A percentile compares a stretch with the other conserved stretches of the same genome.
These are phyloP conservation scores for Zele albiditarsus DNA, from an alignment of 2,888 invertebrate genomes.

Conservation along the genomic window DNA sequence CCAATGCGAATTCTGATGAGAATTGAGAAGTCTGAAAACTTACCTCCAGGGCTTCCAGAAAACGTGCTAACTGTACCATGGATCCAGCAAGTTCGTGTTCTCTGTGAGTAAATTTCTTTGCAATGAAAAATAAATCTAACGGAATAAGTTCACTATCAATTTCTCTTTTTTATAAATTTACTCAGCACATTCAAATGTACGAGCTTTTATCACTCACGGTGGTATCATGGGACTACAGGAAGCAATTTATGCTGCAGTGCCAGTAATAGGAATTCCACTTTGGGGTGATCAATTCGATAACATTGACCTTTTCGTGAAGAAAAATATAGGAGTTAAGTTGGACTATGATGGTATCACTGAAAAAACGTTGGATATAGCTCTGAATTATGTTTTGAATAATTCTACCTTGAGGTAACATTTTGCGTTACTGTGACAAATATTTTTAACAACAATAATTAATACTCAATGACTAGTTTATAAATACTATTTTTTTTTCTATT, in stretches of 20 bases:
- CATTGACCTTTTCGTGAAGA: conserved; percentile 37
- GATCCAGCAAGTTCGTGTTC: conserved; percentile 59
- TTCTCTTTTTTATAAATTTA: background rate
- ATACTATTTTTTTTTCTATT: background rate
- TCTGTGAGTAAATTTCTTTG: conserved; percentile 52
- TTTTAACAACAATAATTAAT: too few species aligned
- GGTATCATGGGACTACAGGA: conserved; percentile 61
- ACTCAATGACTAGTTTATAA: too few species aligned
- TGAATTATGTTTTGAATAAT: conserved; percentile 46
- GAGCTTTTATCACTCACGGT: conserved; percentile 63
- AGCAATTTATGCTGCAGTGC: conserved; percentile 42
- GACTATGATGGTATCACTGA: conserved; percentile 44
- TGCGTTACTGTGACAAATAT: too few species aligned
- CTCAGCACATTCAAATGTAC: conserved; percentile 61
- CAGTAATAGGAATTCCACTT: conserved; percentile 44
- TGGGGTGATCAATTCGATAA: conserved; percentile 41
- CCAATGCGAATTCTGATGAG: conserved; percentile 64
- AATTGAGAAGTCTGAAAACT: conserved; percentile 57
- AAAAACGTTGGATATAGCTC: conserved; percentile 42
- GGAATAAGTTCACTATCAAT: background rate
- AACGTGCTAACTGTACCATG: conserved; percentile 62
- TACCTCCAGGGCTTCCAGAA: conserved; percentile 61
- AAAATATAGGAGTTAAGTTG: conserved; percentile 44
- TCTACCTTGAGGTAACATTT: conserved; percentile 48
- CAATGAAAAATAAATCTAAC: background rate